Conservation (phyloP, 2,888 invertebrate genomes). For the Yponomeuta evonymella region DNA sequence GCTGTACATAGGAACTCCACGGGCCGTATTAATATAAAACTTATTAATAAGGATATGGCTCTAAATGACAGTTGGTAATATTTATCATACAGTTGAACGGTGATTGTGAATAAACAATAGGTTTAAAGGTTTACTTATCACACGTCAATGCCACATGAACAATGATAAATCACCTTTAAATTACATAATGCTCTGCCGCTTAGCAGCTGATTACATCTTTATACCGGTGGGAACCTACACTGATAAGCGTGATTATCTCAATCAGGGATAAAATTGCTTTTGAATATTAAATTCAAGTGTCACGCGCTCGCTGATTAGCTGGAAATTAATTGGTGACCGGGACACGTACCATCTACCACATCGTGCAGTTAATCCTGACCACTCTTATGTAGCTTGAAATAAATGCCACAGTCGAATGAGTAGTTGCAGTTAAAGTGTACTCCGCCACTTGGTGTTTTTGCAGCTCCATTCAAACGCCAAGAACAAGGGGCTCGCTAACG, state of each 20-base stretch:
- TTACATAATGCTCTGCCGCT: neutral
- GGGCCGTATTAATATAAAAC: no score
- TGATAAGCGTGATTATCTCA: neutral
- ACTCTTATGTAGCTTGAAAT: neutral
- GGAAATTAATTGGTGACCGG: neutral
- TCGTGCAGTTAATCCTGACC: neutral
- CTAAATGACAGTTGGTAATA: no score
- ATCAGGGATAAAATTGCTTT: neutral
- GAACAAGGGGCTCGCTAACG: constrained; percentile 3
- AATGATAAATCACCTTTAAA: neutral
- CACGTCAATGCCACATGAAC: neutral
- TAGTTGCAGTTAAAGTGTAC: neutral
- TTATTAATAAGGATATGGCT: no score
- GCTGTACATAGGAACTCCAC: no score
- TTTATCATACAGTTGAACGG: no score
- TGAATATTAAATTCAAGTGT: neutral
- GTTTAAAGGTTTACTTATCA: neutral
- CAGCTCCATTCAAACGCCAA: constrained; percentile 2
- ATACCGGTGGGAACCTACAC: neutral
- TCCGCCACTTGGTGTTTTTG: neutral
- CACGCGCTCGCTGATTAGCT: neutral
- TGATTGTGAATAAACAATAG: neutral
- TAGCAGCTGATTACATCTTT: neutral
- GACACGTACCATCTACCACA: neutral
- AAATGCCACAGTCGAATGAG: neutral